Conservation (phyloP, 1,140 invertebrate genomes). For the Sesamia nonagrioides region DNA sequence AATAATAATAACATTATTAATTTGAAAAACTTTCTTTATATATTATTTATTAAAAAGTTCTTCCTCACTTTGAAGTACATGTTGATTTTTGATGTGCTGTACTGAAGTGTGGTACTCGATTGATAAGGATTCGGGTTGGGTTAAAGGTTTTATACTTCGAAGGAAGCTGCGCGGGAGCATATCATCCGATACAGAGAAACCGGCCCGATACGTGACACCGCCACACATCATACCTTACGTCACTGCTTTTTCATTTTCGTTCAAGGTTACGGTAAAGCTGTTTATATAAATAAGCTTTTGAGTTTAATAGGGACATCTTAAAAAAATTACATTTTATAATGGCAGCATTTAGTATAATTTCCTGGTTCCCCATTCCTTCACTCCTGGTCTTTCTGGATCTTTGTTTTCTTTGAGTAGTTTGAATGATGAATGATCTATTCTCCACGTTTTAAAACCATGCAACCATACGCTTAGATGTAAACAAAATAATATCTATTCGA, state of each 20-base stretch:
- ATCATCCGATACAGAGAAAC: conserved; percentile 74
- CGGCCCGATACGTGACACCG: conserved; percentile 78
- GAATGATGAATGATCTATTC: no score
- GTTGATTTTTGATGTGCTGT: conserved; percentile 77
- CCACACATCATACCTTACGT: conserved; percentile 71
- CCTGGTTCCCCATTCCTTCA: no score
- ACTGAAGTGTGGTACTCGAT: conserved; percentile 71
- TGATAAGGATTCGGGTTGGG: conserved; percentile 72
- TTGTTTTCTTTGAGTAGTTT: no score
- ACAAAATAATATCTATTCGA: no score
- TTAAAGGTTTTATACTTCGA: conserved; percentile 81
- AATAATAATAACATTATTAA: conserved; percentile 2
- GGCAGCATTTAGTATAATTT: no score
- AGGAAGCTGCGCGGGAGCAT: conserved; percentile 58
- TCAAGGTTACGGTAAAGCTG: conserved; percentile 75
- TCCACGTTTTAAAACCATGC: no score
- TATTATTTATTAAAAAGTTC: conserved; percentile 15
- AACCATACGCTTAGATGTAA: no score
- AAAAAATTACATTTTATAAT: not conserved
- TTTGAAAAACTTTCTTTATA: conserved; percentile 21
- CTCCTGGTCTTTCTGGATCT: no score
- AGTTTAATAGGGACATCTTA: not conserved
- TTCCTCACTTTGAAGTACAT: conserved; percentile 82
- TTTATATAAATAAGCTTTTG: conserved; percentile 54
- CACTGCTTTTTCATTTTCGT: conserved; percentile 68